Evolutionary conservation across 2,113 vertebrate species (phyloP), one percentile per base, ranked within the genome.

Genomic region (Cololabis saira): DNA sequence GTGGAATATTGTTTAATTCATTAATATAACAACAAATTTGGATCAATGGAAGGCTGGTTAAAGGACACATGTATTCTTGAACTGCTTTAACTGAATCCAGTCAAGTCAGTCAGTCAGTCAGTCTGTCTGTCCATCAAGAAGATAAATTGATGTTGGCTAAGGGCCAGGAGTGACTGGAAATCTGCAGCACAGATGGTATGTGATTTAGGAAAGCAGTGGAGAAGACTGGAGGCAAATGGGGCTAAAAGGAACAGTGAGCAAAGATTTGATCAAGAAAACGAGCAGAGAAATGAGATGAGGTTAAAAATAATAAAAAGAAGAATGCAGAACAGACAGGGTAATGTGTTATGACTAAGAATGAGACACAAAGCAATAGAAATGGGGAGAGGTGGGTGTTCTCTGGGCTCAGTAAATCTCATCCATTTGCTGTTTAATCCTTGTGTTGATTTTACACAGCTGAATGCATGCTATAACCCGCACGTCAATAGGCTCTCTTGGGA

Each of bases 361-460:
- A 61, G 54, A 54, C 11, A 18, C 18, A n/a, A 0, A 14, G n/a
- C 33, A 49, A 18, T 42, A 52, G 43, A 65, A 60, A 43, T 60
- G 21, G 37, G 64, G 54, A 62, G 53, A 71, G 21, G 51, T 40
- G 66, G 41, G 45, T 65, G 71, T 75, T 49, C n/a, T 1, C 17
- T 33, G 27, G 53, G 61, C 70, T 78, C 67, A 65, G 77, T 67
- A 76, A 80, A 83, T 75, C 72, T 76, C 21, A 67, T 66, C 87
- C 74, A 74, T 83, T 89, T 86, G 73, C 68, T 86, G 61, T 71
- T 80, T 89, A 88, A 88, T 89, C 82, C 70, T 53, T 59, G 55
- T 85, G 87, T 83, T 89, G 77, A 85, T 86, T 84, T 87, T 83
- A 87, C 77, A 85, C 87, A 88, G 84, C 84, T 87, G 86, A 91